Evolutionary conservation across 1,140 invertebrate species (phyloP), one percentile per base, ranked within the genome.

Genomic region (Phortica variegata): DNA sequence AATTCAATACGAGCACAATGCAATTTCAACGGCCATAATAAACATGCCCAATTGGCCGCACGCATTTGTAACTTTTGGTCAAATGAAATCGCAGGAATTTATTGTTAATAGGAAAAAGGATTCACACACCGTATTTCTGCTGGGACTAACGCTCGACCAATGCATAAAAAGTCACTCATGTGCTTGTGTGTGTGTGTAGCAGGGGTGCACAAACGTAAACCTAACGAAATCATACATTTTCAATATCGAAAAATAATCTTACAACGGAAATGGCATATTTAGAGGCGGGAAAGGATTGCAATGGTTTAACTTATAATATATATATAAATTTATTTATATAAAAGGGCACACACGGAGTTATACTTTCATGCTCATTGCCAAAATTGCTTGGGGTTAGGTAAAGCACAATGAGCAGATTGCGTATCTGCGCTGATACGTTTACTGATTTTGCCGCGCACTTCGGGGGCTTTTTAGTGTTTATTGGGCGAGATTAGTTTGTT

Each of bases 381-480:
- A 38, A 16, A 16, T 17, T 2, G 3, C 17, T 38, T 12, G 8
- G 17, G 13, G 6, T 17, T 38, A 17, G 3, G 26, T 51, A 54
- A 43, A 49, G 46, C 58, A 38, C 45, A 16, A 31, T 19, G 32
- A 37, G 47, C 18, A 32, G 7, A 12, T 26, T 26, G 23, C 34
- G 34, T 43, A 19, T 32, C 21, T 10, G 19, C 39, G 23, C 12
- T 20, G 16, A 19, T 13, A 33, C 26, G 32, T 37, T n/a, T 4
- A 47, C 39, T 43, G 32, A 26, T n/a, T 32, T 34, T 47, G 29
- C 44, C 56, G 54, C 49, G 49, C 62, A 66, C 60, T 68, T 63
- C 63, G 65, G 60, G 60, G 63, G 63, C 69, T 69, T 68, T 68
- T 68, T 68, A 68, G 65, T 63, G 65, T 68, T 68, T 68, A 68